Percentiles rank a stretch among this genome's conserved stretches.
Evolutionary conservation across 2,797 vertebrate genomes (phyloP).

Genomic region (Enteromius argenteus): DNA sequence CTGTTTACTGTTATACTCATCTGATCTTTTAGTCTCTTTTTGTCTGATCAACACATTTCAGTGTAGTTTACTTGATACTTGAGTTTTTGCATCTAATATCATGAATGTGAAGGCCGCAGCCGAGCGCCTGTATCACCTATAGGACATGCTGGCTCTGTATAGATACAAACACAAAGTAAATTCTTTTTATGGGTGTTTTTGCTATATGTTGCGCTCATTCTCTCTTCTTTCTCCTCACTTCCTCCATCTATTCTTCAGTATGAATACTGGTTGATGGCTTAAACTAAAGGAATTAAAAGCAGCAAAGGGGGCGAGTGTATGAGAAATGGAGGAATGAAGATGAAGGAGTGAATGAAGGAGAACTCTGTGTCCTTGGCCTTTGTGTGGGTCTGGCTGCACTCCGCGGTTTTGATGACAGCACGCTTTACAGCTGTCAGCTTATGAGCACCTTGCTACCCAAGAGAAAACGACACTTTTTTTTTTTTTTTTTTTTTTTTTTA

Average conservation of each 20-base stretch:
- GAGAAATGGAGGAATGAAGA: conserved; percentile 20
- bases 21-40: background rate
- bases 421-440: conserved; percentile 38
- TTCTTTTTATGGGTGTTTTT: conserved; percentile 13
- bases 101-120: background rate
- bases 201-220: conserved; percentile 19
- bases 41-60: background rate
- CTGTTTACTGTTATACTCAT: background rate
- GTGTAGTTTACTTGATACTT: background rate
- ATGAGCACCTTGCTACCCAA: background rate
- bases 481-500: background rate
- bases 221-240: conserved; percentile 8
- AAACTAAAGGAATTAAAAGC: conserved; percentile 37
- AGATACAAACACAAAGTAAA: background rate
- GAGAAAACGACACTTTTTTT: background rate
- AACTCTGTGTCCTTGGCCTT: conserved; percentile 46
- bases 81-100: background rate
- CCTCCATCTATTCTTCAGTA: background rate
- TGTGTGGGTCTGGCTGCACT: conserved; percentile 42
- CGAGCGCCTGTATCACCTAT: background rate
- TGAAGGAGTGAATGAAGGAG: conserved; percentile 47
- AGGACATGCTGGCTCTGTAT: background rate
- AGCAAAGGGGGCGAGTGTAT: conserved; percentile 5
- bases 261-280: conserved; percentile 38
- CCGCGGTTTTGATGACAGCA: conserved; percentile 13